Percentiles rank a stretch among this genome's conserved stretches.
phyloP scores from a whole-genome alignment of 1,140 invertebrate species.

The Pectinophora gossypiella region DNA sequence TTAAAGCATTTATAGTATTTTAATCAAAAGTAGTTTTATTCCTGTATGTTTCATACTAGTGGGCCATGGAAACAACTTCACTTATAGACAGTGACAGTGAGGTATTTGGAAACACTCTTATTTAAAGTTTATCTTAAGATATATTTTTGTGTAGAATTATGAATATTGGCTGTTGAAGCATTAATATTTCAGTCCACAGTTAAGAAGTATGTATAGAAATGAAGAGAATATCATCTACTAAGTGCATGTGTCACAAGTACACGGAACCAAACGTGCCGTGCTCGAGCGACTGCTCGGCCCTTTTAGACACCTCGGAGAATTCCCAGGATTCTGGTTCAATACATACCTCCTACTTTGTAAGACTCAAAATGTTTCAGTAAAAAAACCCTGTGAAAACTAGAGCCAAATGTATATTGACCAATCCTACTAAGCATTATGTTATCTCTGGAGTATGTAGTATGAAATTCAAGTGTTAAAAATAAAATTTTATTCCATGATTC shows the following conservation, averaged over 20 bases:
- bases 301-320: not conserved
- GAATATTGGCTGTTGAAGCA: no score
- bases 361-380: no score
- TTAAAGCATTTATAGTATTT: not conserved
- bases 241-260: conserved; percentile 31
- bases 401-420: no score
- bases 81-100: conserved; percentile 17
- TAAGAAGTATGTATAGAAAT: conserved; percentile 70
- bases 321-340: no score
- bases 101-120: not conserved
- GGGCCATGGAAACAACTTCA: conserved; percentile 28
- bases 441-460: no score
- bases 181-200: conserved; percentile 48
- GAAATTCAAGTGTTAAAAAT: no score
- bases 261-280: not conserved
- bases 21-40: not conserved
- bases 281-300: not conserved
- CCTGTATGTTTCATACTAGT: not conserved
- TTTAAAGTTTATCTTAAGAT: not conserved
- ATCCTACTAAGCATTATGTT: no score
- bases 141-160: no score
- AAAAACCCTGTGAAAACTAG: no score
- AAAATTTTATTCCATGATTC: no score
- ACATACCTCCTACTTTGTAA: no score
- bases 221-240: no score